These are phyloP conservation scores for Chelidonichthys spinosus DNA, from an alignment of 2,797 vertebrate genomes.

Conservation along the genomic window DNA sequence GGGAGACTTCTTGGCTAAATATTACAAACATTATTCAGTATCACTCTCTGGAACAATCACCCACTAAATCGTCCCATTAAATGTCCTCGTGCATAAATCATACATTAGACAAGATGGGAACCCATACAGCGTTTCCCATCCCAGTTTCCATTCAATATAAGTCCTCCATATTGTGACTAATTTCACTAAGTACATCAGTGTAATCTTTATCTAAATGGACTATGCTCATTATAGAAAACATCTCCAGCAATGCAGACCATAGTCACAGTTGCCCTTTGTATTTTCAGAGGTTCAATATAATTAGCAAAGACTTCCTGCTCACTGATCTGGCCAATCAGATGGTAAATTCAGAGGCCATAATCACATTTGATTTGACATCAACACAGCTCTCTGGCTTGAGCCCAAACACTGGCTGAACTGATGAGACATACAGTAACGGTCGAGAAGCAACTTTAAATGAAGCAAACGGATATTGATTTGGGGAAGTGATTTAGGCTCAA, in stretches of 20 bases:
- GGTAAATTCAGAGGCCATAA: conserved; percentile 64
- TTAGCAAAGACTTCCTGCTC: conserved; percentile 69
- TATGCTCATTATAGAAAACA: conserved; percentile 11
- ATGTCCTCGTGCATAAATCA: conserved; percentile 1
- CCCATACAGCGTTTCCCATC: neutral
- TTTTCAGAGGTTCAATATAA: conserved; percentile 57
- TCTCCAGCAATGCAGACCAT: conserved; percentile 26
- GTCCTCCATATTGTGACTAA: conserved; percentile 15
- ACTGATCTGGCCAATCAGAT: conserved; percentile 65
- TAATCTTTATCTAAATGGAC: conserved; percentile 27
- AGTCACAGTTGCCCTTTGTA: conserved; percentile 60
- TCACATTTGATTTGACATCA: conserved; percentile 74
- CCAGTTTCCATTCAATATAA: neutral
- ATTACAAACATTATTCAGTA: conserved; percentile 4
- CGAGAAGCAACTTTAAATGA: conserved; percentile 36
- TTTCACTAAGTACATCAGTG: conserved; percentile 32
- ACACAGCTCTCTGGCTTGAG: conserved; percentile 47
- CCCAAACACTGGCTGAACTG: conserved; percentile 27
- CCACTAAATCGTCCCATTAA: neutral
- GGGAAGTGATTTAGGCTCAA: conserved; percentile 8
- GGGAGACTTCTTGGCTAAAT: neutral
- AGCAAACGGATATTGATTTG: conserved; percentile 29
- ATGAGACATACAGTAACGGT: conserved; percentile 34
- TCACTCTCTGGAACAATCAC: conserved; percentile 1
- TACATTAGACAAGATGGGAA: too few species aligned